Conservation (phyloP, 2,888 invertebrate genomes). For the Machimus atricapillus region DNA sequence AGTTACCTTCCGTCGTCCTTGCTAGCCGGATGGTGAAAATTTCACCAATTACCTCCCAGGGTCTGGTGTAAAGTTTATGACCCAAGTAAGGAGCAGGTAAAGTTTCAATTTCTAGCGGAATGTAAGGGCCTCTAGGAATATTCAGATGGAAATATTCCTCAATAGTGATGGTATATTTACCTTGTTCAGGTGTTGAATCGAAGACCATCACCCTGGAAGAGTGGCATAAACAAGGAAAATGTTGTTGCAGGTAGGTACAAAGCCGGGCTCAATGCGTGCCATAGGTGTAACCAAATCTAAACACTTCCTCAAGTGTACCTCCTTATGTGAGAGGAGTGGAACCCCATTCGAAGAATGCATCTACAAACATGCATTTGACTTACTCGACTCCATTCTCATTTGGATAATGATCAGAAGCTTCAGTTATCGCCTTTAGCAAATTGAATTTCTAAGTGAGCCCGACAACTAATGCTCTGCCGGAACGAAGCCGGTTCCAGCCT, state of each 20-base stretch:
- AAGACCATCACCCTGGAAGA: not conserved
- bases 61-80: not conserved
- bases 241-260: not conserved
- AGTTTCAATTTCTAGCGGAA: not conserved
- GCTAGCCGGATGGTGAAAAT: not conserved
- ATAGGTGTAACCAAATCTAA: not conserved
- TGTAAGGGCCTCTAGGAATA: not conserved
- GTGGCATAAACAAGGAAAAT: not conserved
- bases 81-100: not conserved
- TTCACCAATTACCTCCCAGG: not conserved
- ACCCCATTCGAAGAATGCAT: not conserved
- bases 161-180: not conserved
- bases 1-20: not conserved
- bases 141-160: not conserved
- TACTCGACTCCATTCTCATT: not conserved
- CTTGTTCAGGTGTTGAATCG: not conserved
- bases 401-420: conserved; percentile 32
- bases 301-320: not conserved
- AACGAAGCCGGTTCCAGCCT: not conserved
- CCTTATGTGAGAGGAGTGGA: not conserved
- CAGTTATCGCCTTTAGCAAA: conserved; percentile 18
- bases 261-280: not conserved
- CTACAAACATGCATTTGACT: not conserved
- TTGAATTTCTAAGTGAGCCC: conserved; percentile 26
- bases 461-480: not conserved